Evolutionary conservation across 2,113 vertebrate species (phyloP), one percentile per base, ranked within the genome.

Genomic region (Pelecanus crispus): DNA sequence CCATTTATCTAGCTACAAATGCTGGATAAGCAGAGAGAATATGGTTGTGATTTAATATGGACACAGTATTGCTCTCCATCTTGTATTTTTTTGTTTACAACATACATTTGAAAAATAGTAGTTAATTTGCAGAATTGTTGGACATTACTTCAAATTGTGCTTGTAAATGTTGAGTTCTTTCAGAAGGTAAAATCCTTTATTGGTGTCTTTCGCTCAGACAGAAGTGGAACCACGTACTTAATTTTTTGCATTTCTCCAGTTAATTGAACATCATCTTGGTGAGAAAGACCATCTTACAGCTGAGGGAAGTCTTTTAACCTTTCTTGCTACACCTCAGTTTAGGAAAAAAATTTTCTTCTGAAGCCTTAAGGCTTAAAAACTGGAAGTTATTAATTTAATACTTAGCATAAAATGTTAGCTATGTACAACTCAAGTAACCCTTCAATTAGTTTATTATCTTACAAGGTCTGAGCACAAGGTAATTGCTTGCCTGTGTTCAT

Each of bases 371-470:
- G 40, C 28, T 74, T 62, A 70, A 40, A 26, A 94, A 81, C 20
- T 47, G 17, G 31, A 77, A 92, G n/a, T 79, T 82, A 74, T 19
- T 83, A 81, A 55, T 83, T 90, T 94, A 80, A 61, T 68, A 36
- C 17, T 70, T 61, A 24, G 14, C 44, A 21, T 34, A 40, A 90
- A 62, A 18, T 45, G 29, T 62, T 78, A 78, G 42, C 11, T 7
- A 78, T 55, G 13, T 52, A n/a, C 17, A 34, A 38, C 7, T 70
- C 15, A 67, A 87, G 62, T 56, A 78, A 78, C 19, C 3, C 21
- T 75, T 67, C 26, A 24, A 15, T 72, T 85, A 42, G 16, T 81
- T 82, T 61, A 71, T 50, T 73, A 34, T 83, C 40, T 65, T 81
- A 36, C 3, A 25, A 50, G 17, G 19, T 86, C 61, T 42, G 32